These are phyloP conservation scores for Hermaeophaga mercurialis DNA, from an alignment of 2,888 invertebrate species.

Conservation along the genomic window DNA sequence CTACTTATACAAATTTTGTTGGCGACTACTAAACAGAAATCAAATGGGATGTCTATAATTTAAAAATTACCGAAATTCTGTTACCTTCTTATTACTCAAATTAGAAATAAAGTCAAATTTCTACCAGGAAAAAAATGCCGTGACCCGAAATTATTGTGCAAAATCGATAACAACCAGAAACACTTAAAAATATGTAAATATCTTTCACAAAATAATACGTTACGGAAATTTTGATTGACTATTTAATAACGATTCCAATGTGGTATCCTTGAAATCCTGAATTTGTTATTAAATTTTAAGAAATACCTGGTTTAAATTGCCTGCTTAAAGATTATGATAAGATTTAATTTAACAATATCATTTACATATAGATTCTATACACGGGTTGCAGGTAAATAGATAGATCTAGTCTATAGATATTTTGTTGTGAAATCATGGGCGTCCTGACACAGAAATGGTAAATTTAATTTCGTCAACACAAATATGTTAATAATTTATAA, in stretches of 20 bases:
- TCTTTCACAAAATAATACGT: slow-evolving; percentile 33
- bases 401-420: too few relatives aligned
- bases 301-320: slow-evolving; percentile 26
- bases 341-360: slow-evolving; percentile 26
- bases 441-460: too few relatives aligned
- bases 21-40: slow-evolving; percentile 1
- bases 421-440: too few relatives aligned
- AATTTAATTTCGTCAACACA: too few relatives aligned
- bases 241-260: slow-evolving; percentile 30
- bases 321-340: slow-evolving; percentile 26
- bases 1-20: not conserved
- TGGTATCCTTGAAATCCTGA: slow-evolving; percentile 6
- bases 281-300: slow-evolving; percentile 5
- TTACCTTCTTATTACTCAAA: slow-evolving; percentile 7
- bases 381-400: not conserved
- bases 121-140: slow-evolving; percentile 32
- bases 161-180: slow-evolving; percentile 28
- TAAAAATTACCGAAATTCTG: slow-evolving; percentile 5
- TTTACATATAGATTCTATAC: slow-evolving; percentile 28
- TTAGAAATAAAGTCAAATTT: not conserved
- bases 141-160: slow-evolving; percentile 34
- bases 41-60: slow-evolving; percentile 2
- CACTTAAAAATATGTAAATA: slow-evolving; percentile 33
- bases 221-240: slow-evolving; percentile 35
- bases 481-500: too few relatives aligned